A percentile compares a stretch with the other conserved stretches of the same genome.
phyloP scores from a whole-genome alignment of 2,888 invertebrate species.

The Dryobota labecula region DNA sequence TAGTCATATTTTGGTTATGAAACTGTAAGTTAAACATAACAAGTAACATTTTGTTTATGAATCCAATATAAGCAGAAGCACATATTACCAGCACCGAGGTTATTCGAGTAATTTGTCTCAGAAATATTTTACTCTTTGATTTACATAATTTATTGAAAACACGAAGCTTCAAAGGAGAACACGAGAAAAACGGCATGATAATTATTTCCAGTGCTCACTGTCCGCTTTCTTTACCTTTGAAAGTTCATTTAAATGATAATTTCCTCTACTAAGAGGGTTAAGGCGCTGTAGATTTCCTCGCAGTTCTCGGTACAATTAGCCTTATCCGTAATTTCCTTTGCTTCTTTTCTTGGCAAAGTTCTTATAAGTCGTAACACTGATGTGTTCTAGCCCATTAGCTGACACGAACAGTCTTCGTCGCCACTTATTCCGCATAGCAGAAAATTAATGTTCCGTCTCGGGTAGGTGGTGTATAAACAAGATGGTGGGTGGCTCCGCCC shows the following conservation, averaged over 20 bases:
- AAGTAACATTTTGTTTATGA: conserved; percentile 29
- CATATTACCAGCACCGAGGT: conserved; percentile 35
- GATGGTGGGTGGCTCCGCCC: conserved; percentile 80
- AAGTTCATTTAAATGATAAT: conserved; percentile 75
- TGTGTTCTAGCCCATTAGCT: conserved; percentile 81
- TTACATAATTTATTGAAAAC: conserved; percentile 62
- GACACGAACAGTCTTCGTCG: conserved; percentile 82
- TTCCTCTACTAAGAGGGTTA: conserved; percentile 65
- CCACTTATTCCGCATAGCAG: conserved; percentile 82
- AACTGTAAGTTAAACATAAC: conserved; percentile 37
- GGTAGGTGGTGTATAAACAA: conserved; percentile 83
- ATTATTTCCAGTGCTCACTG: conserved; percentile 61
- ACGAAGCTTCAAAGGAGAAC: conserved; percentile 46
- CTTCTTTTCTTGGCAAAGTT: conserved; percentile 71
- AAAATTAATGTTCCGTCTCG: conserved; percentile 82
- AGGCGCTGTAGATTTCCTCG: conserved; percentile 58
- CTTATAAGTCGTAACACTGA: conserved; percentile 74
- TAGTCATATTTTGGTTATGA: conserved; percentile 18
- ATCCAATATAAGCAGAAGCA: conserved; percentile 27
- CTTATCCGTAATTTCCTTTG: conserved; percentile 61
- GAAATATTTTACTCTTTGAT: conserved; percentile 52
- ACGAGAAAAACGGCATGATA: conserved; percentile 59
- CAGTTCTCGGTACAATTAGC: conserved; percentile 62
- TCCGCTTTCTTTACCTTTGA: conserved; percentile 61
- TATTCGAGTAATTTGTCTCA: conserved; percentile 52